These are phyloP conservation scores for Bergia sp. DNA, from an alignment of 92 coral and sea anemone species.

Conservation along the genomic window DNA sequence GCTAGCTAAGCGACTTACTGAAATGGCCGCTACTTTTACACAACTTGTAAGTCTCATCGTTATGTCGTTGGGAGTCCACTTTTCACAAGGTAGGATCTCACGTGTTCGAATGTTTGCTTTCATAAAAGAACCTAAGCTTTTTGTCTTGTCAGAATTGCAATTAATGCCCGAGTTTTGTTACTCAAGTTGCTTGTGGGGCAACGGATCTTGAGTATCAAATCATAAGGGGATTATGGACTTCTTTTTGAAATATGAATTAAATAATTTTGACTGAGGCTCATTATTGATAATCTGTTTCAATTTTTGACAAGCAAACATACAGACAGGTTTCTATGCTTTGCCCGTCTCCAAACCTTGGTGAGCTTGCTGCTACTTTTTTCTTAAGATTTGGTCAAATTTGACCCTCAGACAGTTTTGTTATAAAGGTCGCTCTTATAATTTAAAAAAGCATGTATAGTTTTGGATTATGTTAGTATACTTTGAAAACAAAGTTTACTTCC, in stretches of 20 bases:
- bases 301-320: not conserved
- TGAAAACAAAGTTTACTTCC: not conserved
- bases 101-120: not conserved
- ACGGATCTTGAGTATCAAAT: not conserved
- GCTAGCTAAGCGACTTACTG: not conserved
- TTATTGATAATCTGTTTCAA: too few species aligned
- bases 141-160: not conserved
- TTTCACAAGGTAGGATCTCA: conserved; percentile 1
- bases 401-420: too few species aligned
- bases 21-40: not conserved
- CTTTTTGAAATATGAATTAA: too few species aligned
- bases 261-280: not conserved
- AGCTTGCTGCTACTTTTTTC: too few species aligned
- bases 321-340: too few species aligned
- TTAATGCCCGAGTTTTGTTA: not conserved
- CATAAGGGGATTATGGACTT: not conserved
- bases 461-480: too few species aligned
- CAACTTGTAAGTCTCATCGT: not conserved
- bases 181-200: not conserved
- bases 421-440: not conserved
- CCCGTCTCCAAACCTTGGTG: too few species aligned
- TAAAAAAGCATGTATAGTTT: not conserved
- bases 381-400: too few species aligned
- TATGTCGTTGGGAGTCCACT: not conserved
- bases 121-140: too few species aligned